These are phyloP conservation scores for Triops cancriformis DNA, from an alignment of 1,140 invertebrate genomes.

Conservation along the genomic window DNA sequence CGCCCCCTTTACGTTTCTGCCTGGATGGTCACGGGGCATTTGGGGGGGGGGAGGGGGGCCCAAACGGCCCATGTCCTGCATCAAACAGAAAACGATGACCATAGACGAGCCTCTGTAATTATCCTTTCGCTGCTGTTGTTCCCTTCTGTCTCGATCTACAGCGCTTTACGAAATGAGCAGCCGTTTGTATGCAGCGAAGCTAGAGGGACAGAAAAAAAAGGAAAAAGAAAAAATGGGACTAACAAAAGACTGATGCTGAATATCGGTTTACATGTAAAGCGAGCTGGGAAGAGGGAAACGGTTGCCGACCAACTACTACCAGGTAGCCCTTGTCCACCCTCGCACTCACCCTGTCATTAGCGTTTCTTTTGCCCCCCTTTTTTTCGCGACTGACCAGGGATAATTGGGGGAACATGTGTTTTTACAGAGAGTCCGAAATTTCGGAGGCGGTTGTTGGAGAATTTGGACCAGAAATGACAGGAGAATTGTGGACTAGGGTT, in stretches of 20 bases:
- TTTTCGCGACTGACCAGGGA: background rate
- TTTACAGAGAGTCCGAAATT: background rate
- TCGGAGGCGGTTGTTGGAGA: no score
- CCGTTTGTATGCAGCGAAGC: background rate
- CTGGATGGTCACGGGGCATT: background rate
- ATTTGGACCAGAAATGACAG: no score
- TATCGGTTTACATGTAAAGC: background rate
- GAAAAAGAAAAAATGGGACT: background rate
- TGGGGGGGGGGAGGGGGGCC: background rate
- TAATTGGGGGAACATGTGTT: background rate
- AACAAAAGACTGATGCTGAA: constrained; percentile 2
- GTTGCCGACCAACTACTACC: background rate
- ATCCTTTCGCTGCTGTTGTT: constrained; percentile 10
- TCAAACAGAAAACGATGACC: background rate
- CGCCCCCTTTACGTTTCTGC: background rate
- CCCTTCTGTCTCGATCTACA: background rate
- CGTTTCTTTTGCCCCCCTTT: background rate
- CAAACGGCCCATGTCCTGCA: background rate
- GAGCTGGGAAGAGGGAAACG: background rate
- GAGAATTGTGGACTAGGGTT: background rate
- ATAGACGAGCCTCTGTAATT: constrained; percentile 5
- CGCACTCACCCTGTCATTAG: constrained; percentile 8
- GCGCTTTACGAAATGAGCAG: background rate
- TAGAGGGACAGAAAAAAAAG: background rate
- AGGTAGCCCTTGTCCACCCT: constrained; percentile 12